Base-by-base conservation (phyloP, 2,113 vertebrate genomes). In the Scartelaos histophorus region DNA sequence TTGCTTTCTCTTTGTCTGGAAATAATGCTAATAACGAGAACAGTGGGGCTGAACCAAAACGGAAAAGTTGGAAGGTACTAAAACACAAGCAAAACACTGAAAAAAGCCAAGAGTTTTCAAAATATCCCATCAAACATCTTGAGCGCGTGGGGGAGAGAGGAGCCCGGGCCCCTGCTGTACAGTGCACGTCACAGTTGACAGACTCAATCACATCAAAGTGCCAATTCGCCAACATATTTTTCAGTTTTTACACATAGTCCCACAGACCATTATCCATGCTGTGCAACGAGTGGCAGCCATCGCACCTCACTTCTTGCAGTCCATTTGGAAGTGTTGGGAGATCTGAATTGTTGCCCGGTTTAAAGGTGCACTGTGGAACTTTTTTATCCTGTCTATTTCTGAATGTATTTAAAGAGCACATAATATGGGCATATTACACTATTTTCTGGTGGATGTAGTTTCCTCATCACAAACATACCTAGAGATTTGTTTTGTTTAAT, bases 191-290 rank as follows among this genome's bases (percentile, higher is more conserved):
- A 66, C 65, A 66, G 43, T 47, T 66, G 65, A 66, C 64, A 82
- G 64, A 35, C 45, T 65, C 35, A 13, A 58, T 25, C 0, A 10
- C 49, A 64, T 78, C 62, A 66, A 74, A 69, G 47, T 65, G 15
- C 25, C 21, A 54, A 46, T 7, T 70, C 75, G 74, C 49, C 53
- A 57, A 5, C 64, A 24, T 66, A 47, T 12, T 77, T 83, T 70
- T 83, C 64, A 71, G 54, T 49, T 74, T 78, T 74, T 24, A 45
- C 15, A 56, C 66, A 49, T 65, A 57, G 66, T 72, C 65, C 49
- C 13, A 69, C 34, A 62, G 67, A 67, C 56, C 17, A 49, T 75
- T 61, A 71, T 25, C 62, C 60, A 65, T 35, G 22, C 43, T 64
- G 10, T 6, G 43, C 58, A 61, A n/a, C 13, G 61, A 70, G 51